Conservation (phyloP, 2,888 invertebrate species). For the Stenodera caucasica region DNA sequence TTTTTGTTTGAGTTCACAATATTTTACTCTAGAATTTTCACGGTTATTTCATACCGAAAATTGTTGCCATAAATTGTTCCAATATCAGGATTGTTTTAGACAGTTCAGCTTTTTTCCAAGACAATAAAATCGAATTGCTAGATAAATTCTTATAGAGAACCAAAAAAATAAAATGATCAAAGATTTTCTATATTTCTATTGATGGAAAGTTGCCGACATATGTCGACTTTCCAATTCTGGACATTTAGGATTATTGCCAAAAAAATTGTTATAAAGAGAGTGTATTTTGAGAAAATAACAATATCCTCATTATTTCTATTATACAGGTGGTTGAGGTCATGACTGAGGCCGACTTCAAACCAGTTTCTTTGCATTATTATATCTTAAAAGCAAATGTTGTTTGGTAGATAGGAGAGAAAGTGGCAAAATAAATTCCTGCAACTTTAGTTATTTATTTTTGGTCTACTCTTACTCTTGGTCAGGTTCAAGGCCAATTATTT, state of each 20-base stretch:
- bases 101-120: not conserved
- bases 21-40: not conserved
- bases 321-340: slow-evolving; percentile 12
- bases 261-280: not conserved
- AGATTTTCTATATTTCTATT: not conserved
- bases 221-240: not conserved
- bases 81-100: slow-evolving; percentile 11
- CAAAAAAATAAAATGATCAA: not conserved
- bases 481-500: slow-evolving; percentile 11
- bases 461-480: slow-evolving; percentile 3
- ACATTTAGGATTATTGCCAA: not conserved
- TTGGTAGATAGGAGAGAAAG: slow-evolving; percentile 9
- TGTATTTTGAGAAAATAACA: not conserved
- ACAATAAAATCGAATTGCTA: slow-evolving; percentile 10
- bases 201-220: not conserved
- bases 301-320: not conserved
- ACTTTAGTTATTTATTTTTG: not conserved
- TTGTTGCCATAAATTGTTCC: slow-evolving; percentile 8
- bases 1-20: not conserved
- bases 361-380: slow-evolving; percentile 4
- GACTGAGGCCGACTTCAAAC: slow-evolving; percentile 13
- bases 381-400: slow-evolving; percentile 1
- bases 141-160: slow-evolving; percentile 1
- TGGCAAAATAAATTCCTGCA: not conserved
- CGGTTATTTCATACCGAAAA: not conserved